phyloP scores from a whole-genome alignment of 2,888 invertebrate genomes.

The Melipona beecheii region DNA sequence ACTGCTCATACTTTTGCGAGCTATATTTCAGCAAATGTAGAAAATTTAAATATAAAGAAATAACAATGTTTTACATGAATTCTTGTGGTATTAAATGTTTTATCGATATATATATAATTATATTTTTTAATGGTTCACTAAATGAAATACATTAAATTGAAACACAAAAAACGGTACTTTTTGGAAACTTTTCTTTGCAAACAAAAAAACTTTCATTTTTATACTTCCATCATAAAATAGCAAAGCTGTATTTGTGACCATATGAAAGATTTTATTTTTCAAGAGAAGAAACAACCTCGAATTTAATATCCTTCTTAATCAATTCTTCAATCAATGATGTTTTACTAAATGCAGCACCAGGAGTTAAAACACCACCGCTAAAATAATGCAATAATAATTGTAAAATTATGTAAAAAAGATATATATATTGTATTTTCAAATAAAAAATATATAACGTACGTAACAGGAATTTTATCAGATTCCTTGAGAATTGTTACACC shows the following conservation, averaged over 20 bases:
- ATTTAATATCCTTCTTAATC: slow-evolving; percentile 89
- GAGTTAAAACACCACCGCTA: slow-evolving; percentile 94
- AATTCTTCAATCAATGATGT: slow-evolving; percentile 92
- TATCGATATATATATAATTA: no score
- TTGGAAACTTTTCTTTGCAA: no score
- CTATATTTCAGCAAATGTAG: no score
- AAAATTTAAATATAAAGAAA: no score
- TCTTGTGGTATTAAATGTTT: no score
- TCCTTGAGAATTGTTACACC: slow-evolving; percentile 92
- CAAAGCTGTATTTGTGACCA: not conserved
- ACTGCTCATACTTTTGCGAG: no score
- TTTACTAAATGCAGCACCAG: slow-evolving; percentile 93
- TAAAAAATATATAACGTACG: slow-evolving; percentile 84
- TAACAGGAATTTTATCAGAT: slow-evolving; percentile 89
- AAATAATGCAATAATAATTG: slow-evolving; percentile 68
- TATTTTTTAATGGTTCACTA: no score
- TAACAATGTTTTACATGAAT: no score
- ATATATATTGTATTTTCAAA: slow-evolving; percentile 6
- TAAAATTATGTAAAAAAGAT: not conserved
- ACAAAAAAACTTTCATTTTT: not conserved
- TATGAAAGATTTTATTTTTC: slow-evolving; percentile 64
- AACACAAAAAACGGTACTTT: slow-evolving; percentile 4
- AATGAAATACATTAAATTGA: slow-evolving; percentile 23
- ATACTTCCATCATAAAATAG: not conserved
- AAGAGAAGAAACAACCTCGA: slow-evolving; percentile 86